These are phyloP conservation scores for Diadegma fenestrale DNA, from an alignment of 2,888 invertebrate species.

Conservation along the genomic window DNA sequence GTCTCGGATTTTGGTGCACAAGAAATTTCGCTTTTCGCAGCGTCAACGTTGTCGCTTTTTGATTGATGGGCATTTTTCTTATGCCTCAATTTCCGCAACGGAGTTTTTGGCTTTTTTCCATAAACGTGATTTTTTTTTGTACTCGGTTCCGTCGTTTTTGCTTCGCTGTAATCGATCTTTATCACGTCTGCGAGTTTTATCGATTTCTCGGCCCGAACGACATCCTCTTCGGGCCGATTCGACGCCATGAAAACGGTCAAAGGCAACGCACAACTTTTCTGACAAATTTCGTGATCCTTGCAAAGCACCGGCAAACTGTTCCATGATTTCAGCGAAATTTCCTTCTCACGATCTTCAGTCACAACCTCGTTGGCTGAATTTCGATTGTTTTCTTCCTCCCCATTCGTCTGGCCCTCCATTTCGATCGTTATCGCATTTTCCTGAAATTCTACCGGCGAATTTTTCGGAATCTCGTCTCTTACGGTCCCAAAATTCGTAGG, in stretches of 20 bases:
- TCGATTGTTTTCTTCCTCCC: neutral
- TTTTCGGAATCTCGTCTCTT: conserved; percentile 31
- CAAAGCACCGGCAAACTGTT: conserved; percentile 78
- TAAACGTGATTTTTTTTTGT: conserved; percentile 19
- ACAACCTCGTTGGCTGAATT: neutral
- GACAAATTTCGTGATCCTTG: conserved; percentile 70
- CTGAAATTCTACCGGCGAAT: neutral
- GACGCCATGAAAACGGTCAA: conserved; percentile 56
- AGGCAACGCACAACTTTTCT: conserved; percentile 60
- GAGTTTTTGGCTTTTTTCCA: conserved; percentile 71
- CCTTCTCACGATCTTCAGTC: conserved; percentile 53
- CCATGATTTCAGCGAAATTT: conserved; percentile 77
- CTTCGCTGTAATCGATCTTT: conserved; percentile 78
- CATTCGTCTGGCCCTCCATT: neutral
- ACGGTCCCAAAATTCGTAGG: conserved; percentile 79
- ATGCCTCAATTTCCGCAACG: conserved; percentile 70
- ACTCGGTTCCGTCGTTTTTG: conserved; percentile 46
- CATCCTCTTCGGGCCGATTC: conserved; percentile 52
- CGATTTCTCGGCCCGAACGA: neutral
- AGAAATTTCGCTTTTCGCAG: neutral
- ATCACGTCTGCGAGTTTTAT: conserved; percentile 78
- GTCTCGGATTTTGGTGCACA: neutral
- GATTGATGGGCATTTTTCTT: conserved; percentile 51
- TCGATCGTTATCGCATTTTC: neutral
- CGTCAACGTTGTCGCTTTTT: neutral